phyloP scores from a whole-genome alignment of 2,797 vertebrate species.

The Pachyuromys duprasi region DNA sequence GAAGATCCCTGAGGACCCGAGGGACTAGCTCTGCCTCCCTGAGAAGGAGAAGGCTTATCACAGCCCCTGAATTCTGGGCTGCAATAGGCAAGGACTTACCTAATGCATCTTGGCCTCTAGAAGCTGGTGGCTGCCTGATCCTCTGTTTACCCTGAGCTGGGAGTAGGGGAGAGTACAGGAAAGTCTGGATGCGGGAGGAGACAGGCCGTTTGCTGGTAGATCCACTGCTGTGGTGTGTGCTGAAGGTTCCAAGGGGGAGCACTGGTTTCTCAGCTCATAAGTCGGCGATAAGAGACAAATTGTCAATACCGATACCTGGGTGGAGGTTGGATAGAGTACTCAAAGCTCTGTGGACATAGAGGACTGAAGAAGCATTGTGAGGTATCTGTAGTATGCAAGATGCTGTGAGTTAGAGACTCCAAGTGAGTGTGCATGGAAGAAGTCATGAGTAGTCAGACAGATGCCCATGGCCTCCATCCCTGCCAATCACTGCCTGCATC shows the following conservation, averaged over 20 bases:
- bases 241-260: rapidly evolving
- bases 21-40: background rate
- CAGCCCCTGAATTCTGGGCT: background rate
- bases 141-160: background rate
- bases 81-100: rapidly evolving
- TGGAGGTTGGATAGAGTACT: background rate
- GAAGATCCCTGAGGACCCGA: rapidly evolving
- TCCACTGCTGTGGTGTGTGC: rapidly evolving
- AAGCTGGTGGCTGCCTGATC: rapidly evolving
- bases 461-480: too few relatives aligned
- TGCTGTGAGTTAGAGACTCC: background rate
- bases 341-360: rapidly evolving
- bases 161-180: rapidly evolving
- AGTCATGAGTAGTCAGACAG: rapidly evolving
- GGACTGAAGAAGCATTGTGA: rapidly evolving
- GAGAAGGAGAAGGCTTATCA: background rate
- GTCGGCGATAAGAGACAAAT: background rate
- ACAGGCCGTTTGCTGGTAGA: too few relatives aligned
- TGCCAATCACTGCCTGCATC: rapidly evolving
- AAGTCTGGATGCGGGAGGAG: rapidly evolving
- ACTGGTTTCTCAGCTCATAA: background rate
- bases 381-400: background rate
- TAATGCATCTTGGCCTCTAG: rapidly evolving
- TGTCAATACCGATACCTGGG: background rate
- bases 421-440: rapidly evolving